Conservation (phyloP, 2,888 invertebrate species). For the Lithophane ornitopus region DNA sequence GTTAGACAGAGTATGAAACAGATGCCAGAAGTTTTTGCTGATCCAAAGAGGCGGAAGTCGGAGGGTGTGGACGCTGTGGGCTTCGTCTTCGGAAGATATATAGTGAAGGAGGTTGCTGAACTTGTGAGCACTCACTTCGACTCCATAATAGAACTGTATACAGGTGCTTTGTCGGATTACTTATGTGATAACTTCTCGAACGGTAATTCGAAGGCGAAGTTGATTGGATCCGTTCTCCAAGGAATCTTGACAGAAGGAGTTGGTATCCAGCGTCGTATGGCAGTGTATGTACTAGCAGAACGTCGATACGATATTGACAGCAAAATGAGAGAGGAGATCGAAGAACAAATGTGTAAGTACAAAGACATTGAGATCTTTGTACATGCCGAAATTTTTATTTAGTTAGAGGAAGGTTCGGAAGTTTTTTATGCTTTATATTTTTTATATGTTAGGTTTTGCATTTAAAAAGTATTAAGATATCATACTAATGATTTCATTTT, state of each 20-base stretch:
- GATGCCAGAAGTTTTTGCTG: conserved; percentile 70
- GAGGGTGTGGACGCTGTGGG: conserved; percentile 75
- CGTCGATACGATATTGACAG: conserved; percentile 14
- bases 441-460: not conserved
- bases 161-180: conserved; percentile 62
- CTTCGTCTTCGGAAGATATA: conserved; percentile 73
- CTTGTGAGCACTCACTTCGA: conserved; percentile 73
- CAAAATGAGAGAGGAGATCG: conserved; percentile 27
- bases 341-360: conserved; percentile 20
- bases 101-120: conserved; percentile 72
- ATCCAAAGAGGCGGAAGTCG: conserved; percentile 59
- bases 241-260: conserved; percentile 54
- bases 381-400: conserved; percentile 8
- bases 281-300: conserved; percentile 39
- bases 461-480: conserved; percentile 53
- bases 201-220: conserved; percentile 13
- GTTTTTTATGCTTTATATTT: not conserved
- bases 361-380: conserved; percentile 29
- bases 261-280: conserved; percentile 56
- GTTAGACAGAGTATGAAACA: conserved; percentile 72
- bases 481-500: not conserved
- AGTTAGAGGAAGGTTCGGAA: not conserved
- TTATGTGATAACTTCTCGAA: conserved; percentile 49
- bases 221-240: conserved; percentile 36
- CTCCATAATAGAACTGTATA: conserved; percentile 75